Base-by-base conservation (phyloP, 2,797 vertebrate species). In the Sternotherus odoratus region DNA sequence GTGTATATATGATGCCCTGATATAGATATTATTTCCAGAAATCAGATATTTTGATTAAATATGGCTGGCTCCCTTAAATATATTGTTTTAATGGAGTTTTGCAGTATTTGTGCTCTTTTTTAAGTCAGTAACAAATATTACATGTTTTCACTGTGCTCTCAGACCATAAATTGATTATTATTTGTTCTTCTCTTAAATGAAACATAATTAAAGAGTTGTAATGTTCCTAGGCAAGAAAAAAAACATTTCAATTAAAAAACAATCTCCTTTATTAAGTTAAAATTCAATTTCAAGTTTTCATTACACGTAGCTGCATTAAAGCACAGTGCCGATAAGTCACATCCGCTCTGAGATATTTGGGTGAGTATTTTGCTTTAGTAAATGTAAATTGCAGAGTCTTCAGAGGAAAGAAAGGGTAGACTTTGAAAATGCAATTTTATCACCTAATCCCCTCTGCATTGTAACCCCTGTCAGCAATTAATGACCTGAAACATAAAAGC, bases 131-230 rank as follows among this genome's bases (percentile, higher is more conserved):
- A 82, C 81, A 95, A 93, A 87, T 17, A 39, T 28, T 36, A 54
- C 46, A 1, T 12, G 39, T 15, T 95, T 86, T 69, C 51, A n/a
- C 79, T 80, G 49, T 48, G 4, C 43, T 92, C 56, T 54, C 90
- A 95, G 87, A 48, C 78, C 84, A 93, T n/a, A 90, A 95, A 97
- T 85, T 89, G 78, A 91, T 93, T 95, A 83, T 87, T 85, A 83
- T 93, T 96, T 95, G 83, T 89, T 90, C 90, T 94, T 83, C 81
- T 39, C 60, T 88, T 91, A 49, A 92, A 83, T 79, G 19, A 93
- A 97, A 95, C 82, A 36, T 88, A 96, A 97, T 96, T 95, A 96
- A 97, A 95, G 92, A 92, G 86, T 82, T 13, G n/a, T 77, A 79
- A 95, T 56, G 87, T 87, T 95, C 85, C 81, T 88, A 90, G 88